phyloP scores from a whole-genome alignment of 2,888 invertebrate genomes.

The Phytoseiulus persimilis region DNA sequence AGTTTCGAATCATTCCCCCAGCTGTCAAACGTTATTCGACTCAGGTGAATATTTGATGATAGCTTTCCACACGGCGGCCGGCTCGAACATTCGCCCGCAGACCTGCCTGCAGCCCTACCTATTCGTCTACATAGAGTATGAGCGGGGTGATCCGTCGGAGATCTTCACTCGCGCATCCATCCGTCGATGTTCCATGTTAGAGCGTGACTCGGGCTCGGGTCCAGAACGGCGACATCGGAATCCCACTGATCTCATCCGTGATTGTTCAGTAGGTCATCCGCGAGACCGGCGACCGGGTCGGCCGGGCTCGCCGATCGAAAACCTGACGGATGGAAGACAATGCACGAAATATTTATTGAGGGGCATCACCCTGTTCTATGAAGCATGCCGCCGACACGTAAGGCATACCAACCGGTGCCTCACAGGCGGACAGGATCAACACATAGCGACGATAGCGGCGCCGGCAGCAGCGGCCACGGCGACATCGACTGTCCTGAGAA shows the following conservation, averaged over 20 bases:
- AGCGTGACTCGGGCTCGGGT: too few relatives aligned
- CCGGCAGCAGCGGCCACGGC: not conserved
- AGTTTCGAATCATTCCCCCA: not conserved
- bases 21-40: constrained; percentile 5
- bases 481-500: not conserved
- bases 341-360: not conserved
- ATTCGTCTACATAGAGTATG: too few relatives aligned
- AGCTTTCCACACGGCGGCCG: not conserved
- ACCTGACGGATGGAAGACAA: not conserved
- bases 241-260: too few relatives aligned
- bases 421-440: not conserved
- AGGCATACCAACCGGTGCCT: not conserved
- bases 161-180: too few relatives aligned
- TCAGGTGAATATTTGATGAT: not conserved
- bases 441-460: not conserved
- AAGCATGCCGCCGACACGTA: not conserved
- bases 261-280: not conserved
- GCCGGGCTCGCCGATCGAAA: too few relatives aligned
- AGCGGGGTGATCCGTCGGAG: too few relatives aligned
- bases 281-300: too few relatives aligned
- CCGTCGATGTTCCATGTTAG: too few relatives aligned
- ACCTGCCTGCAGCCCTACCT: too few relatives aligned
- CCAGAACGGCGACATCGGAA: too few relatives aligned
- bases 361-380: not conserved
- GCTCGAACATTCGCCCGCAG: too few relatives aligned